Evolutionary conservation across 2,113 vertebrate genomes (phyloP), one percentile per base, ranked within the genome.

Genomic region (Scophthalmus maximus): DNA sequence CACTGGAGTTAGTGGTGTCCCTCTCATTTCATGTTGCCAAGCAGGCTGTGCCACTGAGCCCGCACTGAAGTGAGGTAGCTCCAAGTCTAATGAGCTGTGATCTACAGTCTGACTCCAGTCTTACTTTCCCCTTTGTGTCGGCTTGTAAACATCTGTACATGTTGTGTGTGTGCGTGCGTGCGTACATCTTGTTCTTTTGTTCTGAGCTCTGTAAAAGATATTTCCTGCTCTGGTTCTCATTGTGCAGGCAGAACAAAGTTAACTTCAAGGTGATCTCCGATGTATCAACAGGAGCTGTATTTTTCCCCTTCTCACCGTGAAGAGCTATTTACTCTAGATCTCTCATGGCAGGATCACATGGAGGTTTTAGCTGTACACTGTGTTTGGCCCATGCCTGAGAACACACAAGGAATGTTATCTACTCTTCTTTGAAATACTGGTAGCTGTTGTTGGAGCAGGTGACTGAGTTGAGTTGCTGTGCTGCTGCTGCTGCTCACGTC

Each of bases 321-420:
- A 44, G n/a, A 78, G 57, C 14, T 76, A 47, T 82, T 79, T 67
- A 8, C 27, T 50, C 65, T 57, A 51, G 44, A 50, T 56, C 56
- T 70, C 55, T 30, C 38, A 57, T 55, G 57, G 42, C 38, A 57
- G 22, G 52, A 71, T 85, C 56, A 68, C 51, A n/a, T 34, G 15
- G 18, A 68, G 32, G 34, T 76, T 84, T 70, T 30, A 72, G 51
- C 65, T 47, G 46, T 65, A 60, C 63, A 23, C 42, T 87, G 74
- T 76, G 38, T 68, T 70, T 62, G 65, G 59, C 50, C 79, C 55
- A 69, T 63, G 87, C 78, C 75, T 77, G 81, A 89, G 76, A 79
- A 89, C 76, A 73, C 83, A 65, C 30, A 68, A 89, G 90, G 90
- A 93, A 93, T 93, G 79, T 92, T 90, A 92, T 92, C 90, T 83